phyloP scores from a whole-genome alignment of 2,113 vertebrate species.

The Tursiops truncatus region DNA sequence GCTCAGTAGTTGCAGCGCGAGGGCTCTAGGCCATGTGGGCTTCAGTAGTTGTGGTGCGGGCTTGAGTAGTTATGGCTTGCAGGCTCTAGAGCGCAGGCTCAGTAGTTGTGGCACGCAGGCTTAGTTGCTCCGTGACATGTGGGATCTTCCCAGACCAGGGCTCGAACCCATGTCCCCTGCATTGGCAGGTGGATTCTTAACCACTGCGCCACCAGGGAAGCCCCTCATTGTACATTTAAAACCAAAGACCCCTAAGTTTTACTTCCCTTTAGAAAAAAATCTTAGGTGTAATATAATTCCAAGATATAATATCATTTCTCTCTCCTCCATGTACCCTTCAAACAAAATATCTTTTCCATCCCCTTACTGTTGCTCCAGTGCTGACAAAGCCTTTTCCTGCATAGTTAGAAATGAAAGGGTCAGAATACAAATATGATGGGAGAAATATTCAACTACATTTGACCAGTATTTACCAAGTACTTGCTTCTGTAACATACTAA shows the following conservation, averaged over 20 bases:
- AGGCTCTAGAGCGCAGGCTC: too few species aligned
- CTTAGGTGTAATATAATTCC: not conserved
- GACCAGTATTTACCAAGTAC: conserved; percentile 9
- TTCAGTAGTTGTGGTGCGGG: too few species aligned
- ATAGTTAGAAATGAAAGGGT: conserved; percentile 38
- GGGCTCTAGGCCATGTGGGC: too few species aligned
- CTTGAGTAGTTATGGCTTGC: too few species aligned
- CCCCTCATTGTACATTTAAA: not conserved
- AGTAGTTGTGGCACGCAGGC: too few species aligned
- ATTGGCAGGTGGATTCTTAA: too few species aligned
- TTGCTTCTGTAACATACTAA: not conserved
- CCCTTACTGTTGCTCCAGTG: not conserved
- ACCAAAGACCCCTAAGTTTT: not conserved
- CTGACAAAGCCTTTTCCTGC: conserved; percentile 38
- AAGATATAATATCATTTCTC: not conserved
- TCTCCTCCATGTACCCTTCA: not conserved
- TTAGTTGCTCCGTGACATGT: too few species aligned
- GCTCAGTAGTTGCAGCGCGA: too few species aligned
- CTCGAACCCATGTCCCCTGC: too few species aligned
- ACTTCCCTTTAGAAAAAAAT: conserved; percentile 9
- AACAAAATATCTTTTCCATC: not conserved
- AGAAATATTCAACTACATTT: conserved; percentile 25
- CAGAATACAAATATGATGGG: not conserved
- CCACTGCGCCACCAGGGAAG: too few species aligned
- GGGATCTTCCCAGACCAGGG: too few species aligned